These are phyloP conservation scores for Keiferia lycopersicella DNA, from an alignment of 2,888 invertebrate species.

Conservation along the genomic window DNA sequence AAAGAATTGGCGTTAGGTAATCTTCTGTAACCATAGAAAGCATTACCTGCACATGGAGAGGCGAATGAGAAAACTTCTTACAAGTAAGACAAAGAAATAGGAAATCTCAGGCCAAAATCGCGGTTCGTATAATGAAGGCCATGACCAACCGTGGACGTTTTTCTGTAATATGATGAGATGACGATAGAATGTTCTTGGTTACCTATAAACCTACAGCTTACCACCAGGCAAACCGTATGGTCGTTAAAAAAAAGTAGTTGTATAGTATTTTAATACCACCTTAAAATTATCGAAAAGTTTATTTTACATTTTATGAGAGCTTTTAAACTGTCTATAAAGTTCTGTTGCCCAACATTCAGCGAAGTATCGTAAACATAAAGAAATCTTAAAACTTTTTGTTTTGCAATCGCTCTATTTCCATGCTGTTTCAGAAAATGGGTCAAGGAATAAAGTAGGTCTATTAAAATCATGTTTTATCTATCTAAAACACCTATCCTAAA, in stretches of 20 bases:
- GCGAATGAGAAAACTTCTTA: not conserved
- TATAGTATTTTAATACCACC: too few relatives aligned
- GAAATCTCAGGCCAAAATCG: too few relatives aligned
- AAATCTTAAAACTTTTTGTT: constrained; percentile 4
- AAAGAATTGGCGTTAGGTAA: constrained; percentile 6
- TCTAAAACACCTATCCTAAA: too few relatives aligned
- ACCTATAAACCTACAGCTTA: too few relatives aligned
- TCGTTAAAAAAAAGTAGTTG: too few relatives aligned
- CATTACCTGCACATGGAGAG: not conserved
- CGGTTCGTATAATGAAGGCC: too few relatives aligned
- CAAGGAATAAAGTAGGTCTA: not conserved
- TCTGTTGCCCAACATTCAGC: not conserved
- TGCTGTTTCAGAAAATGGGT: constrained; percentile 4
- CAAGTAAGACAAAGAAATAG: constrained; percentile 39
- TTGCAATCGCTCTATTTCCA: constrained; percentile 9
- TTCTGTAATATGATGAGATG: too few relatives aligned
- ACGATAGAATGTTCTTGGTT: too few relatives aligned
- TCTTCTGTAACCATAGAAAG: not conserved
- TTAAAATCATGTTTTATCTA: too few relatives aligned
- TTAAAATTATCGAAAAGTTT: not conserved
- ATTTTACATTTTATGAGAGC: constrained; percentile 16
- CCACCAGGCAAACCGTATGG: too few relatives aligned
- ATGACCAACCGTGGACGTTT: too few relatives aligned
- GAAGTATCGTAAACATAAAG: constrained; percentile 17
- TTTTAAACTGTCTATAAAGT: constrained; percentile 14